Conservation (phyloP, 2,888 invertebrate genomes). For the Himalopsyche kuldschensis region DNA sequence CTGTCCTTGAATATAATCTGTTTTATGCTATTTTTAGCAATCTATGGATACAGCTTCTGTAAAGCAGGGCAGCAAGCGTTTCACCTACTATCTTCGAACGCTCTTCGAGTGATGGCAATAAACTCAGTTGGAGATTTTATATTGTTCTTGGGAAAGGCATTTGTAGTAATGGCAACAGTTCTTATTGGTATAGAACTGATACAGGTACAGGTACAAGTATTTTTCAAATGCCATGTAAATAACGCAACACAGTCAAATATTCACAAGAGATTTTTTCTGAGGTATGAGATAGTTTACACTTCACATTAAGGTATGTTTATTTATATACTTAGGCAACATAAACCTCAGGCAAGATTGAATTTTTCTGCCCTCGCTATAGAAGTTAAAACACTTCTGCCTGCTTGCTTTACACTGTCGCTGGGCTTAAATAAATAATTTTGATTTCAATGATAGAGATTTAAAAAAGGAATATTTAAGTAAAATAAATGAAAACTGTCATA, state of each 20-base stretch:
- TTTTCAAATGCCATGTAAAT: neutral
- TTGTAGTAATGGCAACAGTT: constrained; percentile 65
- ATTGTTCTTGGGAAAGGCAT: constrained; percentile 67
- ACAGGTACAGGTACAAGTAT: constrained; percentile 55
- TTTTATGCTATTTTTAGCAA: constrained; percentile 52
- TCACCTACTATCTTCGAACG: constrained; percentile 62
- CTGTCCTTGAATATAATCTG: neutral
- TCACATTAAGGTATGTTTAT: no score
- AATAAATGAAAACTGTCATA: no score
- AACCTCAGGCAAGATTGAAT: no score
- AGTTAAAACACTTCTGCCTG: no score
- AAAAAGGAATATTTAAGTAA: no score
- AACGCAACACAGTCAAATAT: neutral
- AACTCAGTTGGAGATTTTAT: constrained; percentile 77
- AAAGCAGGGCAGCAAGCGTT: constrained; percentile 65
- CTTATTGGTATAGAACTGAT: constrained; percentile 63
- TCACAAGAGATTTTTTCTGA: no score
- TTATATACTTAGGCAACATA: no score
- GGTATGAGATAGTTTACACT: no score
- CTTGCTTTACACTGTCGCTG: no score
- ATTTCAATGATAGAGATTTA: no score
- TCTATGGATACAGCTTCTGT: constrained; percentile 68
- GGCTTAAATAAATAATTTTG: no score
- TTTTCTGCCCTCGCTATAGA: no score
- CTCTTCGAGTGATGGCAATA: constrained; percentile 67